These are phyloP conservation scores for Enteromius paludinosus DNA, from an alignment of 2,797 vertebrate species.

Conservation along the genomic window DNA sequence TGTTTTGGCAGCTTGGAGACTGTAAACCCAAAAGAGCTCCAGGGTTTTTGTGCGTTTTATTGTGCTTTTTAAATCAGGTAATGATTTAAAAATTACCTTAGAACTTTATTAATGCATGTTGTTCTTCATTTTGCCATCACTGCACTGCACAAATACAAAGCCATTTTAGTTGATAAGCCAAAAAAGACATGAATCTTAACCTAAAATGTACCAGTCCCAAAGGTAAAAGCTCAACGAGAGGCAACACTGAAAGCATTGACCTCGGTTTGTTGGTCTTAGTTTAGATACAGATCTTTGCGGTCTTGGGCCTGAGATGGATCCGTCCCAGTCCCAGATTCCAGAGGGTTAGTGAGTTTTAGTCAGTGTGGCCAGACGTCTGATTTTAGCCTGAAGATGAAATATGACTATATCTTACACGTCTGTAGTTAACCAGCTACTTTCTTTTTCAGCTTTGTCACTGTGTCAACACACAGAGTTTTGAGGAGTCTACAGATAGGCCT, in stretches of 20 bases:
- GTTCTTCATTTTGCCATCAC: neutral
- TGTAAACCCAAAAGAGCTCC: neutral
- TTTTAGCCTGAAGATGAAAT: constrained; percentile 35
- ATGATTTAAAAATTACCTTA: neutral
- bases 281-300: constrained; percentile 34
- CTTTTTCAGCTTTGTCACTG: neutral
- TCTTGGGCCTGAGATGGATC: constrained; percentile 38
- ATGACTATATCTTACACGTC: neutral
- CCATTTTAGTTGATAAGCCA: neutral
- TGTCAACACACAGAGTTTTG: neutral
- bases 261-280: constrained; percentile 37
- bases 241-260: constrained; percentile 33
- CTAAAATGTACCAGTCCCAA: constrained; percentile 1
- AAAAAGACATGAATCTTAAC: constrained; percentile 12
- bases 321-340: constrained; percentile 34
- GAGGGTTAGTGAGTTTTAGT: constrained; percentile 29
- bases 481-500: neutral
- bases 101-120: neutral
- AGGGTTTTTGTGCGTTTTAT: neutral
- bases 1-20: neutral
- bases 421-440: neutral
- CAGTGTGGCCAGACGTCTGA: constrained; percentile 31
- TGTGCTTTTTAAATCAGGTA: neutral
- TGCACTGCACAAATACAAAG: neutral
- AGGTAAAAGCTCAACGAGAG: constrained; percentile 8